These are phyloP conservation scores for Lamproptera curius DNA, from an alignment of 2,888 invertebrate species.

Conservation along the genomic window DNA sequence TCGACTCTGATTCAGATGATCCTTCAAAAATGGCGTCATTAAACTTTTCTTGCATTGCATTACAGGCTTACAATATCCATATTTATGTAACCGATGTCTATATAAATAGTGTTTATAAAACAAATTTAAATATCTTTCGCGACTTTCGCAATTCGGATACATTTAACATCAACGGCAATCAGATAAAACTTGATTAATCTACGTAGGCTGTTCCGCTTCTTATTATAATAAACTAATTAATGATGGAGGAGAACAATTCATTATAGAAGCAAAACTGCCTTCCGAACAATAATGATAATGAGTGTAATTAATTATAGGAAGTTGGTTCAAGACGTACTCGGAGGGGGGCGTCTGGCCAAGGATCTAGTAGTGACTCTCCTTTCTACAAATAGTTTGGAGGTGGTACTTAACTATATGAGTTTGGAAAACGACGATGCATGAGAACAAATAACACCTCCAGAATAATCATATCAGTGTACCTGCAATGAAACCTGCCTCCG, in stretches of 20 bases:
- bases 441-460: too few species aligned
- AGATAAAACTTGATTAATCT: conserved; percentile 77
- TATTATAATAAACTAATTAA: conserved; percentile 79
- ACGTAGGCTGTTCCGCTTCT: conserved; percentile 65
- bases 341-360: conserved; percentile 42
- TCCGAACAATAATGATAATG: conserved; percentile 78
- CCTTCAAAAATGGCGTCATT: too few species aligned
- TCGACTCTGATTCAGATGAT: too few species aligned
- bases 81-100: too few species aligned
- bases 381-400: conserved; percentile 33
- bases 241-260: conserved; percentile 76
- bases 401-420: too few species aligned
- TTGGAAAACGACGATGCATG: too few species aligned
- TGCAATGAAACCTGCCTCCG: too few species aligned
- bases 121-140: neutral
- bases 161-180: conserved; percentile 57
- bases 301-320: conserved; percentile 78
- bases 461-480: too few species aligned
- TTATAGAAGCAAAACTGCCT: conserved; percentile 78
- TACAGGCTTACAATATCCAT: too few species aligned
- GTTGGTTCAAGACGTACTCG: conserved; percentile 72
- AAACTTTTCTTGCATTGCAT: too few species aligned
- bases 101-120: too few species aligned
- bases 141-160: conserved; percentile 28
- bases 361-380: conserved; percentile 4